Percentiles rank a stretch among this genome's conserved stretches.
Conservation (phyloP, 92 coral and sea anemone genomes). For the Virgularia gustaviana region DNA sequence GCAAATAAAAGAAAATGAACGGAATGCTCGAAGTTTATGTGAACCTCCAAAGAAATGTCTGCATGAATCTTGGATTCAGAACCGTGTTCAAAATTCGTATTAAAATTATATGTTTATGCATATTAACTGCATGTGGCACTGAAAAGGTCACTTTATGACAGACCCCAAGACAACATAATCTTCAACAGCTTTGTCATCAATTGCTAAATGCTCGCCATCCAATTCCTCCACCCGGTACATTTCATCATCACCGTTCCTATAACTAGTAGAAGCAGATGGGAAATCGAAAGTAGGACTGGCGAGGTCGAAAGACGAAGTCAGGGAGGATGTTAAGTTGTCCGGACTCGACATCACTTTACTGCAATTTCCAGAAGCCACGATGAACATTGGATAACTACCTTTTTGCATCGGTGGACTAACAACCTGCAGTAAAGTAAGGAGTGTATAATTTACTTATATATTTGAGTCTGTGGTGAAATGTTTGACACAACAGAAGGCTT, state of each 20-base stretch:
- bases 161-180: constrained; percentile 37
- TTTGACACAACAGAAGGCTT: no score
- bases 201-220: constrained; percentile 25
- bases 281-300: constrained; percentile 8
- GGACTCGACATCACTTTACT: constrained; percentile 15
- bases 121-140: neutral
- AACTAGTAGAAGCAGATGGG: neutral
- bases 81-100: neutral
- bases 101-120: neutral
- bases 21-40: no score
- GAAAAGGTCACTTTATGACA: neutral
- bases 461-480: neutral
- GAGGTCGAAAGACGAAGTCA: neutral
- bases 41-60: no score
- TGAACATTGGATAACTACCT: constrained; percentile 96
- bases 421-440: constrained; percentile 46
- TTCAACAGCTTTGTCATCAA: constrained; percentile 26
- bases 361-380: constrained; percentile 57
- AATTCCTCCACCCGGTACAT: constrained; percentile 15
- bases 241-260: constrained; percentile 38
- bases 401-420: constrained; percentile 95
- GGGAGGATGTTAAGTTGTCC: constrained; percentile 6
- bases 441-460: neutral
- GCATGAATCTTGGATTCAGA: no score
- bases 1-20: no score